Evolutionary conservation across 2,888 invertebrate genomes (phyloP), one percentile per base, ranked within the genome.

Genomic region (Bimastos eiseni): DNA sequence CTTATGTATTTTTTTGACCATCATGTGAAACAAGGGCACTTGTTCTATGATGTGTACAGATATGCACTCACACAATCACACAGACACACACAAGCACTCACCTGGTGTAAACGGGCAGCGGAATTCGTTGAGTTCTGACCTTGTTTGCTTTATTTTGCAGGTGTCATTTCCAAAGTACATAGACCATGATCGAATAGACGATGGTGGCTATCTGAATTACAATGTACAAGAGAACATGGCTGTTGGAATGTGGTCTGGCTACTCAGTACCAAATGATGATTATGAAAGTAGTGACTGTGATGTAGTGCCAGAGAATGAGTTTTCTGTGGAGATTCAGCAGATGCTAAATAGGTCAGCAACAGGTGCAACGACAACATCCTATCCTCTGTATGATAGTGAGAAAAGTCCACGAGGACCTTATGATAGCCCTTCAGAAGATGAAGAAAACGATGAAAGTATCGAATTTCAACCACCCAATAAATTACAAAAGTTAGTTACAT

Each of bases 371-470:
- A n/a, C 70, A 70, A 70, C 70, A 70, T 70, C 70, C n/a, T n/a
- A n/a, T 70, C n/a, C 70, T 70, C 30, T n/a, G 70, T 70, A n/a
- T 70, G 70, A 70, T 70, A 70, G n/a, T 70, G 88, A 88, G n/a
- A 93, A 93, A 37, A 93, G 93, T 91, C 94, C 94, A 21, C 94
- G 94, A 83, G 94, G 94, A 38, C 93, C 93, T 8, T 94, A 94
- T 91, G 94, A 94, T 91, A 94, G 94, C 92, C 94, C 94, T 0
- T 94, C 94, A 17, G 93, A 94, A 91, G 94, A 94, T 88, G 94
- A 94, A 44, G 93, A 93, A 89, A 90, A 90, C 83, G 91, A 86
- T 86, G 34, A 86, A 34, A 37, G 21, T 86, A 11, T 70, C 30
- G 86, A 86, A 86, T 37, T 34, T 37, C 86, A 90, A 33, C 91